These are phyloP conservation scores for Phortica variegata DNA, from an alignment of 1,140 invertebrate species.

Conservation along the genomic window DNA sequence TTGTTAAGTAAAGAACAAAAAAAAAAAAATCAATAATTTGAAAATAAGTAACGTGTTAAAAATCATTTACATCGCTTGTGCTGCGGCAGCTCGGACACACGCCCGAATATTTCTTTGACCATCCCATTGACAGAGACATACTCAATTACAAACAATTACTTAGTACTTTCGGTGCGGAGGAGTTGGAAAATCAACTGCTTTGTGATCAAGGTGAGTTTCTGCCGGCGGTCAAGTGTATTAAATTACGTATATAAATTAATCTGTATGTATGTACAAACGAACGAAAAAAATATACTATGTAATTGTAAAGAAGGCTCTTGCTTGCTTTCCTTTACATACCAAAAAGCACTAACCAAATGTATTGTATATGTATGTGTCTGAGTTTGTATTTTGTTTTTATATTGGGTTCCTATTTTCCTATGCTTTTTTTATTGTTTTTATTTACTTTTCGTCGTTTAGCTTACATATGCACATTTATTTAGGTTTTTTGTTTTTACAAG, in stretches of 20 bases:
- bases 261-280: too few relatives aligned
- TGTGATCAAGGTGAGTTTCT: slow-evolving; percentile 71
- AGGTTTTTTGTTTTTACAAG: slow-evolving; percentile 33
- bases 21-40: too few relatives aligned
- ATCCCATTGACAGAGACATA: slow-evolving; percentile 61
- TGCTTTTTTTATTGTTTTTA: slow-evolving; percentile 26
- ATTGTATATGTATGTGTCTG: too few relatives aligned
- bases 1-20: too few relatives aligned
- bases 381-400: too few relatives aligned
- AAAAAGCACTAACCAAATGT: too few relatives aligned
- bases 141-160: slow-evolving; percentile 70
- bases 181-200: slow-evolving; percentile 67
- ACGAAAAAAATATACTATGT: too few relatives aligned
- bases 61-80: slow-evolving; percentile 24
- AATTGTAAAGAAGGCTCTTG: too few relatives aligned
- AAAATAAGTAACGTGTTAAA: slow-evolving; percentile 23
- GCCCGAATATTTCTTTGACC: slow-evolving; percentile 73
- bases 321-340: too few relatives aligned
- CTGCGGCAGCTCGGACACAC: slow-evolving; percentile 71
- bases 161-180: slow-evolving; percentile 69
- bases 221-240: not conserved
- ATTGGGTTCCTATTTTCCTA: slow-evolving; percentile 8
- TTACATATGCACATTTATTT: too few relatives aligned
- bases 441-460: not conserved
- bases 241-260: too few relatives aligned